phyloP scores from a whole-genome alignment of 1,140 invertebrate species.

The Teleogryllus occipitalis region DNA sequence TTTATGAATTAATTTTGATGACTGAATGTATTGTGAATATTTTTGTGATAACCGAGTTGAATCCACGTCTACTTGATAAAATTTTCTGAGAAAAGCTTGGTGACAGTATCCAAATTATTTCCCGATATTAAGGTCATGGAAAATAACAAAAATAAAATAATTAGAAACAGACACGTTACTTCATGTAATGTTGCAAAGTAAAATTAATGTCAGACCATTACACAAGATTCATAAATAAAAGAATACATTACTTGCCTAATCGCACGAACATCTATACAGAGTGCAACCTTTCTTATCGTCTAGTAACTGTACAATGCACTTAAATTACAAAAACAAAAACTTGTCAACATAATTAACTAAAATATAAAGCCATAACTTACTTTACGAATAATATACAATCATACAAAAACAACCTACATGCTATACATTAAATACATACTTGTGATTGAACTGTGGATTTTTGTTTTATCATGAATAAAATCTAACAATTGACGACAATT shows the following conservation, averaged over 20 bases:
- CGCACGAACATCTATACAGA: neutral
- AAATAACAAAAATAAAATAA: too few relatives aligned
- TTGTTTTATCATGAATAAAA: neutral
- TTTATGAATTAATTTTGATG: too few relatives aligned
- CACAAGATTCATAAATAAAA: neutral
- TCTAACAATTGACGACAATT: neutral
- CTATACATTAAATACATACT: neutral
- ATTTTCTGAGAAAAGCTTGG: too few relatives aligned
- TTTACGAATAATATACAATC: neutral
- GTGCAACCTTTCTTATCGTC: neutral
- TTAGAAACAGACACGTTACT: too few relatives aligned
- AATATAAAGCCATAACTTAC: neutral
- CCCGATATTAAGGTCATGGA: too few relatives aligned
- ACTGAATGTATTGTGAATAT: too few relatives aligned
- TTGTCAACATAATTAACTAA: neutral
- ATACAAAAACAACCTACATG: neutral
- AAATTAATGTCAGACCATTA: neutral
- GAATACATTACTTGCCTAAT: neutral
- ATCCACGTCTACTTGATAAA: too few relatives aligned
- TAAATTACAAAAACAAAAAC: neutral
- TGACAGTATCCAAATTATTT: too few relatives aligned
- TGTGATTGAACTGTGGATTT: neutral
- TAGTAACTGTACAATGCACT: neutral
- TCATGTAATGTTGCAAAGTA: too few relatives aligned
- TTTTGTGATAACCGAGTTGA: too few relatives aligned